Conservation (phyloP, 2,888 invertebrate species). For the Eretmocerus hayati region DNA sequence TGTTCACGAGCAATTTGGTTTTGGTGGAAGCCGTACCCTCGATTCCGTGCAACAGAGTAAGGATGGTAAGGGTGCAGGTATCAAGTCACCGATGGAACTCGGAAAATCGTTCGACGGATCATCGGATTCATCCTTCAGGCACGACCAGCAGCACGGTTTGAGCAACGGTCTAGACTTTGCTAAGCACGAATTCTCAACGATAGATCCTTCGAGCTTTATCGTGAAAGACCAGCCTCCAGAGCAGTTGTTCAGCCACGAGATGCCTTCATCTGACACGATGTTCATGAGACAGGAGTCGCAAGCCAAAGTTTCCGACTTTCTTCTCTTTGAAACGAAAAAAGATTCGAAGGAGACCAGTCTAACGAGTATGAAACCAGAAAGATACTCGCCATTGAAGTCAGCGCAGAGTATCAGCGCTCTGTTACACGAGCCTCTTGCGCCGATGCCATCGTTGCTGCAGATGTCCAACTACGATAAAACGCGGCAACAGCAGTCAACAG, state of each 20-base stretch:
- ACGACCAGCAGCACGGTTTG: slow-evolving; percentile 26
- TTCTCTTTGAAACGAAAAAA: slow-evolving; percentile 5
- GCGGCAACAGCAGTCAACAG: slow-evolving; percentile 32
- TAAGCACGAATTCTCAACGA: slow-evolving; percentile 23
- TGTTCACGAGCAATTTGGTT: background rate
- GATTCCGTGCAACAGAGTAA: slow-evolving; percentile 36
- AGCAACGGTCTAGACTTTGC: slow-evolving; percentile 32
- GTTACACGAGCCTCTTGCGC: slow-evolving; percentile 38
- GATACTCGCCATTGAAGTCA: slow-evolving; percentile 37
- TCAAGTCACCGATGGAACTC: slow-evolving; percentile 32
- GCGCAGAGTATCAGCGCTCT: slow-evolving; percentile 42
- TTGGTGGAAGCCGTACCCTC: slow-evolving; percentile 23
- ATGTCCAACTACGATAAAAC: slow-evolving; percentile 31
- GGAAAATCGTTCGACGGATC: slow-evolving; percentile 33
- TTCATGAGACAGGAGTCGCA: slow-evolving; percentile 9
- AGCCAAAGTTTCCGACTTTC: slow-evolving; percentile 1
- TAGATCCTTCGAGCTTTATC: slow-evolving; percentile 15
- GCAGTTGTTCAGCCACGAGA: slow-evolving; percentile 11
- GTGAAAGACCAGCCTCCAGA: slow-evolving; percentile 14
- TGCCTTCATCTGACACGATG: slow-evolving; percentile 4
- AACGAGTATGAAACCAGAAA: slow-evolving; percentile 2
- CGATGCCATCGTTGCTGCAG: slow-evolving; percentile 38
- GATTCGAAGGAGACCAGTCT: background rate
- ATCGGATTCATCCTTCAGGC: no score
- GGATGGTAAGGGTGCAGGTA: slow-evolving; percentile 29